These are phyloP conservation scores for Drosophila phalerata DNA, from an alignment of 2,888 invertebrate genomes.

Conservation along the genomic window DNA sequence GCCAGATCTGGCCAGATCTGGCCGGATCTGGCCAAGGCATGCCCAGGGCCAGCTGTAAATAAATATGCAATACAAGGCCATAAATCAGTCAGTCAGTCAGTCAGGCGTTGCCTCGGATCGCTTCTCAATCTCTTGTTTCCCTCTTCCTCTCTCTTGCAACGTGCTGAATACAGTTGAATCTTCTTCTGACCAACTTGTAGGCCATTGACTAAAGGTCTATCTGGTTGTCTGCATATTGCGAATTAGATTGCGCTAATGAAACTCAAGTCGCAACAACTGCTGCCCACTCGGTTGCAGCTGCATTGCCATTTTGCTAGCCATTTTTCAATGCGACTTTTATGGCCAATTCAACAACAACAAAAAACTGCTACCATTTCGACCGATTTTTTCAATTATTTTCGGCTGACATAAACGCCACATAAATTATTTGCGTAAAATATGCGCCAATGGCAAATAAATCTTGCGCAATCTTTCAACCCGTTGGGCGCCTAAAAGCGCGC, in stretches of 20 bases:
- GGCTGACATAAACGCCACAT: constrained; percentile 68
- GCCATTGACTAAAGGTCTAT: constrained; percentile 24
- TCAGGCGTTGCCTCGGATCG: constrained; percentile 37
- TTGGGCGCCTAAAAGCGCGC: constrained; percentile 58
- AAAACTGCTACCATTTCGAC: constrained; percentile 34
- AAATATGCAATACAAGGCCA: constrained; percentile 64
- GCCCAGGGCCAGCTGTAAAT: too few species aligned
- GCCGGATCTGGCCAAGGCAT: neutral
- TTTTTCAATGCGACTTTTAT: constrained; percentile 78
- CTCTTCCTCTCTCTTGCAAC: neutral
- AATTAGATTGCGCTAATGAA: constrained; percentile 78
- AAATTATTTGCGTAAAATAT: constrained; percentile 84
- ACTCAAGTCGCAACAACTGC: constrained; percentile 27
- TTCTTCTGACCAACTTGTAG: constrained; percentile 22
- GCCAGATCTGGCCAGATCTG: neutral
- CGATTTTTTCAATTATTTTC: constrained; percentile 76
- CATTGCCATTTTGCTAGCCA: constrained; percentile 47
- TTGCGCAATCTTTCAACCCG: constrained; percentile 77
- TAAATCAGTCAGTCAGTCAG: constrained; percentile 61
- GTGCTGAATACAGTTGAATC: neutral
- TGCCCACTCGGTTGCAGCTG: constrained; percentile 33
- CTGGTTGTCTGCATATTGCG: constrained; percentile 2
- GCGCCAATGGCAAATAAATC: constrained; percentile 82
- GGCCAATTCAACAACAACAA: constrained; percentile 60
- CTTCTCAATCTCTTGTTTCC: neutral